Base-by-base conservation (phyloP, 2,797 vertebrate genomes). In the Danio tinwini region DNA sequence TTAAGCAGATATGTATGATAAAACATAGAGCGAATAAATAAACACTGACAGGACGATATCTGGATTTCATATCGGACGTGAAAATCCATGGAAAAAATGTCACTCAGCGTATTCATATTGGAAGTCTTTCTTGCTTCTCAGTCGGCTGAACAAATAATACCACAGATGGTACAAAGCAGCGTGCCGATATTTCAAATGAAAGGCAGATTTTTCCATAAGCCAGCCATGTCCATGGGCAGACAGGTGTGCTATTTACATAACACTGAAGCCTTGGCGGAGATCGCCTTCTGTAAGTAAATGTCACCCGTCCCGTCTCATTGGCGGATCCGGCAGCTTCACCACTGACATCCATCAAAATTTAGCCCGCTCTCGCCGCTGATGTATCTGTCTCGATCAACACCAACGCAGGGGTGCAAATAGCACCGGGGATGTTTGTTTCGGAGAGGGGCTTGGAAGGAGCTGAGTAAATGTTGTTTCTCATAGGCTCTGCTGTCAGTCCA, bases 221-320 rank as follows among this genome's bases (percentile, higher is more conserved):
- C 86, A 14, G 79, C 65, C 82, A 81, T 82, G 78, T 90, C 87
- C 85, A 75, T 56, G 44, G 59, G 83, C 63, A 81, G 91, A 92
- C 92, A 93, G 92, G 89, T 93, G 90, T 90, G 89, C 88, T 91
- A 93, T 93, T 93, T 93, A 91, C 91, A 93, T 92, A 91, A 91
- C 91, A 90, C 85, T 78, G 83, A 70, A 83, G 86, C 88, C 72
- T 89, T 56, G 77, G 83, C 47, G 82, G 81, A 82, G 21, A 85
- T 82, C 81, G 71, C 86, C 81, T 83, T 87, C 87, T 90, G 86
- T 90, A 85, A 92, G 91, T 91, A 94, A 93, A 93, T 93, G 92
- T 93, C 93, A 93, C 88, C 85, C 85, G 87, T 90, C 85, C 65
- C 59, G 84, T 87, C 87, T 89, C 85, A 85, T 85, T 88, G 85